A percentile compares a stretch with the other conserved stretches of the same genome.
These are phyloP conservation scores for Clamator glandarius DNA, from an alignment of 2,797 vertebrate genomes.

Conservation along the genomic window DNA sequence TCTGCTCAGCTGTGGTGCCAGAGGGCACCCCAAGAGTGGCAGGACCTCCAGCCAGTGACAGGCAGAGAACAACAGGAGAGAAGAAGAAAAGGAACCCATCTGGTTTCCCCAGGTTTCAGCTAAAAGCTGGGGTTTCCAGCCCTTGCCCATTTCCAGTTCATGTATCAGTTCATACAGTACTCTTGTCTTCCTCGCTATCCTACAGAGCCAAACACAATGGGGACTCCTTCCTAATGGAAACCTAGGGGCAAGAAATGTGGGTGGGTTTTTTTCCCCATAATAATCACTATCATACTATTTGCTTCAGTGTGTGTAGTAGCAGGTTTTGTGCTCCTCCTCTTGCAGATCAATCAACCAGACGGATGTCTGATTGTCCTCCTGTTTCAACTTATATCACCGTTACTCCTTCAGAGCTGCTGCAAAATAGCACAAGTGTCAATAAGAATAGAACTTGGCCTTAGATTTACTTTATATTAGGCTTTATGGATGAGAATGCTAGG, in stretches of 20 bases:
- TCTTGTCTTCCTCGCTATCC: not conserved
- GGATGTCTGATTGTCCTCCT: not conserved
- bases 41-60: fast-evolving
- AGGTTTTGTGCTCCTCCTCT: not conserved
- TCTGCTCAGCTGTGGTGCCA: fast-evolving
- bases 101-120: not conserved
- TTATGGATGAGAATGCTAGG: not conserved
- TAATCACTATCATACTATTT: not conserved
- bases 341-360: not conserved
- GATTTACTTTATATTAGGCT: not conserved
- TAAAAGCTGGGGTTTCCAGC: not conserved
- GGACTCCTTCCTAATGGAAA: not conserved
- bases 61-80: not conserved
- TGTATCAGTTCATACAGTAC: not conserved
- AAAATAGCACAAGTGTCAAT: constrained; percentile 2
- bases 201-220: not conserved
- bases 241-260: not conserved
- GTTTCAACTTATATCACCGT: not conserved
- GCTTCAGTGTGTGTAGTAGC: not conserved
- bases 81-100: not conserved
- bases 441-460: not conserved
- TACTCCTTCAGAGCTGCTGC: not conserved
- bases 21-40: fast-evolving
- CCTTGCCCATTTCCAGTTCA: not conserved
- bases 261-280: not conserved